These are phyloP conservation scores for Sigmodon hispidus DNA, from an alignment of 2,113 vertebrate genomes.

Conservation along the genomic window DNA sequence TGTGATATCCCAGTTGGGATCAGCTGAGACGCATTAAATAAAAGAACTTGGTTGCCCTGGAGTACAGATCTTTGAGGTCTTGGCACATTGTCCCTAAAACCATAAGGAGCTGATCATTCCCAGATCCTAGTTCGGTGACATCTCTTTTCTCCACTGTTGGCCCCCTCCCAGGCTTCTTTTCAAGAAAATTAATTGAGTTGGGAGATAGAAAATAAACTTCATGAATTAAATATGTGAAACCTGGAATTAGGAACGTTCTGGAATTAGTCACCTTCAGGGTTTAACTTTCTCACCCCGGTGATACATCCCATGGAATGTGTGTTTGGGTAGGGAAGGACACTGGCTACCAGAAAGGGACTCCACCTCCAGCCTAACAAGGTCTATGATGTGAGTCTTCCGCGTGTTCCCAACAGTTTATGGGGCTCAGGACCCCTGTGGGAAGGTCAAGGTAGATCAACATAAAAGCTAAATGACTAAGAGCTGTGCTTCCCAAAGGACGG, in stretches of 20 bases:
- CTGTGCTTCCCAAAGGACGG: not conserved
- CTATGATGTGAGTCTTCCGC: not conserved
- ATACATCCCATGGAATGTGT: not conserved
- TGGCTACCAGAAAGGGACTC: not conserved
- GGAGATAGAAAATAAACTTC: slow-evolving; percentile 25
- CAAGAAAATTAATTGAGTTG: slow-evolving; percentile 41
- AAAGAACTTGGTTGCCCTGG: slow-evolving; percentile 37
- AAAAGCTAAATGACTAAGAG: not conserved
- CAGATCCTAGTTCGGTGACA: not conserved
- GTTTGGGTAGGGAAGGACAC: not conserved
- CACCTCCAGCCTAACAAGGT: not conserved
- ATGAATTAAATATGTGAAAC: not conserved
- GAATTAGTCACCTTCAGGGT: not conserved
- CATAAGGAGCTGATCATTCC: slow-evolving; percentile 18
- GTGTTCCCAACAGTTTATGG: not conserved
- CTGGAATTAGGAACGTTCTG: not conserved
- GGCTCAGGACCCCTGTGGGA: not conserved
- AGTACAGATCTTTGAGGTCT: not conserved
- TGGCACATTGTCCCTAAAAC: not conserved
- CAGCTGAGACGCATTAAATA: not conserved
- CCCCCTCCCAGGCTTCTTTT: slow-evolving; percentile 43
- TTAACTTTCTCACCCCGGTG: not conserved
- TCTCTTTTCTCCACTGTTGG: not conserved
- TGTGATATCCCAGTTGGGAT: not conserved
- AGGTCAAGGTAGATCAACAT: not conserved